phyloP scores from a whole-genome alignment of 1,140 invertebrate genomes.

The Stenopsyche tienmushanensis region DNA sequence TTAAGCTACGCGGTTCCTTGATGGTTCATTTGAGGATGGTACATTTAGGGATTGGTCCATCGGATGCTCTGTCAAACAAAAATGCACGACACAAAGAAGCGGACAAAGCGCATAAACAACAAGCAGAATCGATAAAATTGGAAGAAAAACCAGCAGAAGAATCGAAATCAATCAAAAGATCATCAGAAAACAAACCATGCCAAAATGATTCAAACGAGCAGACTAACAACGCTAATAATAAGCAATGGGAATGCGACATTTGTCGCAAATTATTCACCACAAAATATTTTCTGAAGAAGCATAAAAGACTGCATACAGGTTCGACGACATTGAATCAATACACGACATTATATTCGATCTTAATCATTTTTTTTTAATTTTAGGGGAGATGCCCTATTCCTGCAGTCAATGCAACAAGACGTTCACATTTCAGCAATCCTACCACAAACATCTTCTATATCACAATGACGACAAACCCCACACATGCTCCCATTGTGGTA shows the following conservation, averaged over 20 bases:
- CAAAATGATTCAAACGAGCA: neutral
- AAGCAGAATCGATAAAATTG: neutral
- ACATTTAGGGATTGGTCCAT: conserved; percentile 58
- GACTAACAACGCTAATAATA: conserved; percentile 38
- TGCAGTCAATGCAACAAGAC: conserved; percentile 84
- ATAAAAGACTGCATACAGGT: conserved; percentile 79
- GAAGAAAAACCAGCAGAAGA: conserved; percentile 7
- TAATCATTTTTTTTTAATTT: conserved; percentile 40
- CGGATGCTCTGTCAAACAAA: neutral
- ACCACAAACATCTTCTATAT: conserved; percentile 85
- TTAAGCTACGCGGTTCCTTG: conserved; percentile 77
- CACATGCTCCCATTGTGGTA: conserved; percentile 73
- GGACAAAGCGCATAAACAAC: neutral
- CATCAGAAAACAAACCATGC: neutral
- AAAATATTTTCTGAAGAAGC: conserved; percentile 88
- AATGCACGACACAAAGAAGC: neutral
- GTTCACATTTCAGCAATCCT: conserved; percentile 89
- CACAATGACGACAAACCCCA: conserved; percentile 86
- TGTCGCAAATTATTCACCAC: conserved; percentile 84
- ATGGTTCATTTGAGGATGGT: conserved; percentile 80
- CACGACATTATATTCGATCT: conserved; percentile 16
- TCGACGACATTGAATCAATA: conserved; percentile 23
- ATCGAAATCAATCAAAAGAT: neutral
- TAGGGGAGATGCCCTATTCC: conserved; percentile 84
- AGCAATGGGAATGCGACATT: conserved; percentile 78